Evolutionary conservation across 2,888 invertebrate species (phyloP), one percentile per base, ranked within the genome.

Genomic region (Spisula subtruncata): DNA sequence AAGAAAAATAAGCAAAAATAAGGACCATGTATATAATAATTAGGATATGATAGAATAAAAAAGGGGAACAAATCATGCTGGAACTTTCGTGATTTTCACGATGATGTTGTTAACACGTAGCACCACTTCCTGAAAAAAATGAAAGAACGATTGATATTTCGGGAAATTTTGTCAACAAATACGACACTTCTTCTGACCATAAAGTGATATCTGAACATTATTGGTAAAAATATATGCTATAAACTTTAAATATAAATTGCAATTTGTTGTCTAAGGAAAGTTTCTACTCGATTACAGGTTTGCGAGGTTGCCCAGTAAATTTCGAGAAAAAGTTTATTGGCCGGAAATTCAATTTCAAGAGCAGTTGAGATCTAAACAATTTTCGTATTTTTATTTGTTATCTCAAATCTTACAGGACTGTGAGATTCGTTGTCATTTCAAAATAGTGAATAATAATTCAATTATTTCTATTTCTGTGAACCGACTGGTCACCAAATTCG

Each of bases 101-200:
- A 2, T 48, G 0, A 81, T 41, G 4, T 25, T 25, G 48, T 85
- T 85, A 29, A 32, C 51, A 85, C 79, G 56, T n/a, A 41, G 41
- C 85, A 85, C 85, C 85, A 32, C 56, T 85, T 85, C 85, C 85
- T 85, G 85, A 85, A 85, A 85, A 85, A 80, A 80, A 84, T 75
- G 75, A 75, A 75, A 75, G 75, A 75, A 75, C 75, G 32, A 75
- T 14, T 32, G 32, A 25, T 25, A 75, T 32, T 75, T 35, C 75
- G 12, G n/a, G 75, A 75, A 16, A 35, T 32, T 41, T 75, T 35
- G 35, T 75, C 75, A 75, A 16, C 75, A 35, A 35, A 12, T 75
- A 35, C 35, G 29, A 75, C 75, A 35, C 25, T 16, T 29, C 32
- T 35, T 35, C 35, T 75, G 35, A 75, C 5, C 16, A 6, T 35